A percentile compares a stretch with the other conserved stretches of the same genome.
Conservation (phyloP, 2,888 invertebrate species). For the Hypercompe scribonia region DNA sequence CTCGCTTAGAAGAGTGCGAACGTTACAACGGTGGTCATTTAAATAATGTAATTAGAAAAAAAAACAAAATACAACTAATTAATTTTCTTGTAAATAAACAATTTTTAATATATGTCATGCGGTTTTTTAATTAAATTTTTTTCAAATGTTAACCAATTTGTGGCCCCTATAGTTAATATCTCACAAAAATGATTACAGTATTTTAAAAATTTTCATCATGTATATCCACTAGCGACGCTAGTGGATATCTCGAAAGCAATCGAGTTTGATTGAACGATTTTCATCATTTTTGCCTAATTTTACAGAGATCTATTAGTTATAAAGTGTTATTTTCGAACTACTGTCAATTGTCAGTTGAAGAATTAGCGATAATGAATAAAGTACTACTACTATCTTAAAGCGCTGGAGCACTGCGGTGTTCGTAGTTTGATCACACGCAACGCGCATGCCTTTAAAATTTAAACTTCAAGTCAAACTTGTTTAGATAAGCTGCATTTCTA, state of each 20-base stretch:
- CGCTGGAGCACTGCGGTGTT: not conserved
- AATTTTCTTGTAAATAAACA: no score
- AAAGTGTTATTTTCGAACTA: not conserved
- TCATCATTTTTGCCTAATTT: not conserved
- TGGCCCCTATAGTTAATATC: no score
- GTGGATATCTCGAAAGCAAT: not conserved
- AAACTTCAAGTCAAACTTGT: slow-evolving; percentile 31
- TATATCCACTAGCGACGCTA: no score
- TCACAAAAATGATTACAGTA: no score
- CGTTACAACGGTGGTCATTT: no score
- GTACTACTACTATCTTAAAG: not conserved
- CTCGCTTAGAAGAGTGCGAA: no score
- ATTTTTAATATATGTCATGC: no score
- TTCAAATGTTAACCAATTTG: no score
- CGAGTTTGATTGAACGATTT: not conserved
- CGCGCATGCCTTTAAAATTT: slow-evolving; percentile 14
- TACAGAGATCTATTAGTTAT: not conserved
- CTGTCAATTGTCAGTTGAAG: not conserved
- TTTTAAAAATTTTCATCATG: no score
- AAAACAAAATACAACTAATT: no score
- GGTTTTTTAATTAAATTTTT: no score
- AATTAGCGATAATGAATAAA: not conserved
- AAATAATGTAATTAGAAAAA: no score
- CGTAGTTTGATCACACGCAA: slow-evolving; percentile 11
- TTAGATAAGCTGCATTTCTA: slow-evolving; percentile 36